Conservation (phyloP, 2,888 invertebrate genomes). For the Mayetiola destructor region DNA sequence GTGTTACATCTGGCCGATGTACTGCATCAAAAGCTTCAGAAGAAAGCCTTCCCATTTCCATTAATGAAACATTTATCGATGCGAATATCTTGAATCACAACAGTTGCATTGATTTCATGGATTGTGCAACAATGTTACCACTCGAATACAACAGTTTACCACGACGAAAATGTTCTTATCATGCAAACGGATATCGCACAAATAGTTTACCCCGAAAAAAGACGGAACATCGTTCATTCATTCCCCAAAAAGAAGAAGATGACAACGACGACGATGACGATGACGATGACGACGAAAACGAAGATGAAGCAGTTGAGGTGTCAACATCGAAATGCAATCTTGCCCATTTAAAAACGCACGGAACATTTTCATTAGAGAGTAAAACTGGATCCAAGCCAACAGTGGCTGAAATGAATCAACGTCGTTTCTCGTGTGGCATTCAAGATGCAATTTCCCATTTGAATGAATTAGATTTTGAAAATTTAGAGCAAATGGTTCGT, state of each 20-base stretch:
- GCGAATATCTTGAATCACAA: background rate
- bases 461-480: background rate
- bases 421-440: background rate
- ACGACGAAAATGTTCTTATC: slow-evolving; percentile 31
- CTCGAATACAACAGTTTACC: slow-evolving; percentile 33
- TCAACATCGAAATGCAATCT: background rate
- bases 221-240: slow-evolving; percentile 26
- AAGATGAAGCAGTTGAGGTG: background rate
- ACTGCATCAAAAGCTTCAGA: slow-evolving; percentile 18
- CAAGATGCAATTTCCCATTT: background rate
- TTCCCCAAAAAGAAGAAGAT: slow-evolving; percentile 20
- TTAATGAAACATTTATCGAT: background rate
- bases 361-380: background rate
- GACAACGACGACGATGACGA: slow-evolving; percentile 29
- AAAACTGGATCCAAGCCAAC: background rate
- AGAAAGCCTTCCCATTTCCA: slow-evolving; percentile 14
- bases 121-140: background rate
- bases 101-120: background rate
- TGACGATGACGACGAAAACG: slow-evolving; percentile 31
- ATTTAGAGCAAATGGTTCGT: background rate
- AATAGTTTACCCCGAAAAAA: slow-evolving; percentile 32
- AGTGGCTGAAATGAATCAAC: background rate
- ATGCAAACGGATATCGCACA: slow-evolving; percentile 30
- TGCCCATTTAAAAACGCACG: background rate
- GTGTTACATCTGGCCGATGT: slow-evolving; percentile 23